These are phyloP conservation scores for Hippocampus abdominalis DNA, from an alignment of 2,113 vertebrate genomes.

Conservation along the genomic window DNA sequence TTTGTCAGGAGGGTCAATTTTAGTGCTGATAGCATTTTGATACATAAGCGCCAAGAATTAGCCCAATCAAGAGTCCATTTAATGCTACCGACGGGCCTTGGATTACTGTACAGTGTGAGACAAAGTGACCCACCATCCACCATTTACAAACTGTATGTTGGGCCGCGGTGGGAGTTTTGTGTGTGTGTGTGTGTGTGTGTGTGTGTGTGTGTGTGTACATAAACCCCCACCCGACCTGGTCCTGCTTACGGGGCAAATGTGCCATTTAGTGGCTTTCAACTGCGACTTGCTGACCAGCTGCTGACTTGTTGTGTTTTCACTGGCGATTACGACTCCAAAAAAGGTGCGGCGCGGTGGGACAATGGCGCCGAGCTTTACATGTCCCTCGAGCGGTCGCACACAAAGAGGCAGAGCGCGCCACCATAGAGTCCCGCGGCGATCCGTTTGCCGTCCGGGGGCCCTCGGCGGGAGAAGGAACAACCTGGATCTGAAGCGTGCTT, in stretches of 20 bases:
- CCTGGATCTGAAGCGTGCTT: neutral
- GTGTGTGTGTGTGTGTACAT: neutral
- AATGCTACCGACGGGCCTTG: neutral
- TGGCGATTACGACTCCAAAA: constrained; percentile 54
- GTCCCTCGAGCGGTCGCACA: constrained; percentile 61
- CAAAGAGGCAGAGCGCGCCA: constrained; percentile 54
- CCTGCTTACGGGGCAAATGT: constrained; percentile 83
- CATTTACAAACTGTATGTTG: neutral
- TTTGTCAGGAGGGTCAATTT: too few relatives aligned
- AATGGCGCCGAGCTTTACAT: constrained; percentile 68
- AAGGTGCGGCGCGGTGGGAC: constrained; percentile 41
- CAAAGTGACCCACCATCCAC: neutral
- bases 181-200: too few relatives aligned
- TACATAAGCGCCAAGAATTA: too few relatives aligned
- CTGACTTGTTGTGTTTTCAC: constrained; percentile 77
- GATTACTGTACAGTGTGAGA: neutral
- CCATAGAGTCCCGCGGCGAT: constrained; percentile 43
- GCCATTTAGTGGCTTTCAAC: constrained; percentile 69
- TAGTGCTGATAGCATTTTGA: too few relatives aligned
- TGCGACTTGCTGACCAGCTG: constrained; percentile 85
- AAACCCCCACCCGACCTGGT: constrained; percentile 32
- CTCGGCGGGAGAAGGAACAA: constrained; percentile 6
- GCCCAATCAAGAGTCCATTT: too few relatives aligned
- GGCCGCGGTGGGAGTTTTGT: too few relatives aligned
- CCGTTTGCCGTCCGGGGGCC: constrained; percentile 61